A percentile compares a stretch with the other conserved stretches of the same genome.
Evolutionary conservation across 1,140 invertebrate genomes (phyloP).

Genomic region (Brachionus plicatilis): DNA sequence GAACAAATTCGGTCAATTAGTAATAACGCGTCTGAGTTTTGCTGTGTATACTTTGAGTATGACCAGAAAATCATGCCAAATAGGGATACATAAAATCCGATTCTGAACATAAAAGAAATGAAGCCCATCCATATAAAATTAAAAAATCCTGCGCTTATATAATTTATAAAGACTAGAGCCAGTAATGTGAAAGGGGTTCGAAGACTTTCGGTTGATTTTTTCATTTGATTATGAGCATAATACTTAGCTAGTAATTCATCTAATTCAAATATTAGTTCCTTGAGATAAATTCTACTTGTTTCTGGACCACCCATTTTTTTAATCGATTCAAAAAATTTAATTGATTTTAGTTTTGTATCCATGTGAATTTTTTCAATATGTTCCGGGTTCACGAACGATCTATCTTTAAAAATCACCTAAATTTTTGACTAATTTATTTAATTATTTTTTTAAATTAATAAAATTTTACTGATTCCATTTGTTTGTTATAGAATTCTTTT

Average conservation of each 20-base stretch:
- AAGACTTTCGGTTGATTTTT: slow-evolving; percentile 62
- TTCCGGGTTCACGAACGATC: slow-evolving; percentile 76
- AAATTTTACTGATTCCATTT: slow-evolving; percentile 68
- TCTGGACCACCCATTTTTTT: slow-evolving; percentile 92
- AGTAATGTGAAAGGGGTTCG: background rate
- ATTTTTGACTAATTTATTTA: background rate
- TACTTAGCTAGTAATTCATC: slow-evolving; percentile 77
- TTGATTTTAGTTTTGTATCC: slow-evolving; percentile 65
- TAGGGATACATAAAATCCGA: background rate
- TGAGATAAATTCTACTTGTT: slow-evolving; percentile 75
- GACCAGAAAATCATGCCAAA: background rate
- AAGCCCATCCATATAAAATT: background rate
- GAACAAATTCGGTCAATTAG: background rate
- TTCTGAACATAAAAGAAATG: background rate
- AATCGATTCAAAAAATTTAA: slow-evolving; percentile 71
- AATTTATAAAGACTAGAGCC: background rate
- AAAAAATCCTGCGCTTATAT: background rate
- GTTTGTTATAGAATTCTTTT: slow-evolving; percentile 76
- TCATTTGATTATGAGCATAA: slow-evolving; percentile 84
- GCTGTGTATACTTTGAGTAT: background rate
- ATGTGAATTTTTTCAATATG: slow-evolving; percentile 76
- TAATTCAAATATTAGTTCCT: slow-evolving; percentile 65
- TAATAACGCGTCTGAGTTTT: background rate
- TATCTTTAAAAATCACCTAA: slow-evolving; percentile 78
- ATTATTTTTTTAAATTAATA: background rate